These are phyloP conservation scores for Lipophrys pholis DNA, from an alignment of 2,113 vertebrate genomes.

Conservation along the genomic window DNA sequence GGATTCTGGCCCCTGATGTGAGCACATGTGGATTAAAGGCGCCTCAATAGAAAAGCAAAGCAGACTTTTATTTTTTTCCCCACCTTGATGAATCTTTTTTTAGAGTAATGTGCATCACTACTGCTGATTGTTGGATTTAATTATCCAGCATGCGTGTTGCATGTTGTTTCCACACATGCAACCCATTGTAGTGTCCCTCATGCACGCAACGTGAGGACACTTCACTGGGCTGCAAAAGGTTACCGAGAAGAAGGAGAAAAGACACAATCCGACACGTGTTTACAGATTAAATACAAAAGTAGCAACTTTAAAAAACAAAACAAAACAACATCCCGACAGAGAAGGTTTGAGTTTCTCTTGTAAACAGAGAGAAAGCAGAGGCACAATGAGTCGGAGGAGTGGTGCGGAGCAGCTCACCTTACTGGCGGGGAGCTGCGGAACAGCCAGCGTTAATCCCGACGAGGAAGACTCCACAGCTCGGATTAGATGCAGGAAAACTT, in stretches of 20 bases:
- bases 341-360: not conserved
- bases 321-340: too few relatives aligned
- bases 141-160: slow-evolving; percentile 14
- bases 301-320: too few relatives aligned
- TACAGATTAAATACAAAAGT: too few relatives aligned
- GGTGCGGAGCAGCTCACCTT: slow-evolving; percentile 63
- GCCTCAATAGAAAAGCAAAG: slow-evolving; percentile 5
- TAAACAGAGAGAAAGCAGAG: slow-evolving; percentile 18
- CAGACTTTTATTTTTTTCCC: not conserved
- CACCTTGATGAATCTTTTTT: too few relatives aligned
- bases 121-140: not conserved
- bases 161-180: too few relatives aligned
- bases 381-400: too few relatives aligned
- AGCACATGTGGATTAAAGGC: slow-evolving; percentile 8
- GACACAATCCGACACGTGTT: too few relatives aligned
- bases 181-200: too few relatives aligned
- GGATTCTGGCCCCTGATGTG: not conserved
- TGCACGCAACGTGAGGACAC: too few relatives aligned
- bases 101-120: slow-evolving; percentile 1
- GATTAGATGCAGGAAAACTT: slow-evolving; percentile 47
- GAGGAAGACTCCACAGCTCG: slow-evolving; percentile 40
- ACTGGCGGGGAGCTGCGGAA: slow-evolving; percentile 42
- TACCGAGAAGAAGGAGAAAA: too few relatives aligned
- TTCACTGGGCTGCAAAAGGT: too few relatives aligned
- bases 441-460: slow-evolving; percentile 44